phyloP scores from a whole-genome alignment of 2,797 vertebrate genomes.

The Myotis vivesi region DNA sequence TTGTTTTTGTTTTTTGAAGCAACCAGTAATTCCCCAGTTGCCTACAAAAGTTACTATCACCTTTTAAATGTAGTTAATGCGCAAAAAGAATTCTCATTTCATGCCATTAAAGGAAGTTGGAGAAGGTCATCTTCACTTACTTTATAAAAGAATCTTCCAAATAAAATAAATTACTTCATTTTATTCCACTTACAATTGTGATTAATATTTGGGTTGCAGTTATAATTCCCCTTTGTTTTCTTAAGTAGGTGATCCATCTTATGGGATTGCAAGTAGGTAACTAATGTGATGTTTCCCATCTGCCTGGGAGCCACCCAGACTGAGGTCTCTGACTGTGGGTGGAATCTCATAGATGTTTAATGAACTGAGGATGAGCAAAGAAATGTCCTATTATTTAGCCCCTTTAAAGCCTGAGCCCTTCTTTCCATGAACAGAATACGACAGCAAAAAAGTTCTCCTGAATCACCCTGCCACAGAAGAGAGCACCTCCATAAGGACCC shows the following conservation, averaged over 20 bases:
- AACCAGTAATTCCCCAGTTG: neutral
- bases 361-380: neutral
- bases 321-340: neutral
- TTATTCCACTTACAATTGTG: neutral
- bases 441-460: neutral
- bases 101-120: neutral
- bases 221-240: slow-evolving; percentile 20
- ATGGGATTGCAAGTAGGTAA: neutral
- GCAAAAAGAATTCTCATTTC: slow-evolving; percentile 53
- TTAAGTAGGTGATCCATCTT: neutral
- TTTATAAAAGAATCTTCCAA: slow-evolving; percentile 40
- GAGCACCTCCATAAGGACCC: neutral
- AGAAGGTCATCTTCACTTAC: slow-evolving; percentile 35
- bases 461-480: neutral
- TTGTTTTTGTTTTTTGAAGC: neutral
- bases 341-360: neutral
- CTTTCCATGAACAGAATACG: neutral
- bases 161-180: slow-evolving; percentile 41
- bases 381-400: neutral
- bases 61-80: slow-evolving; percentile 45
- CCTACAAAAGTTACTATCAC: slow-evolving; percentile 37
- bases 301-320: neutral
- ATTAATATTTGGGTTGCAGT: neutral
- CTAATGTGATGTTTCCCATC: neutral
- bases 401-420: neutral